phyloP scores from a whole-genome alignment of 1,140 invertebrate genomes.

The Linepithema humile region DNA sequence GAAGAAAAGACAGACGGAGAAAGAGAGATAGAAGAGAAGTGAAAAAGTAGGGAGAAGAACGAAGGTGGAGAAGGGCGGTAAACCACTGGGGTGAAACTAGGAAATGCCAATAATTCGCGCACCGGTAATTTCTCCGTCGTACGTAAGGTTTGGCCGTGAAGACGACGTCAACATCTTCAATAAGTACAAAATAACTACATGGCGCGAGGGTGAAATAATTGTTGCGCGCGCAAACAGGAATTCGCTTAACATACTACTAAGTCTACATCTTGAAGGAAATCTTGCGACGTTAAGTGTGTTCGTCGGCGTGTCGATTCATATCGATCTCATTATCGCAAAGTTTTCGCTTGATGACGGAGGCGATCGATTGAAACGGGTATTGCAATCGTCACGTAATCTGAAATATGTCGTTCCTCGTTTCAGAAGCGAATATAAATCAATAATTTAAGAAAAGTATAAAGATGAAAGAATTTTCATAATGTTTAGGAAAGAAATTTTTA shows the following conservation, averaged over 20 bases:
- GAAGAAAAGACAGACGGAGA: not conserved
- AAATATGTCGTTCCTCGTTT: no score
- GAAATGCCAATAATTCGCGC: slow-evolving; percentile 46
- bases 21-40: not conserved
- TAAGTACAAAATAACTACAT: slow-evolving; percentile 28
- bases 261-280: slow-evolving; percentile 38
- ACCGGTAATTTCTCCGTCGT: slow-evolving; percentile 46
- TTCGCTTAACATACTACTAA: not conserved
- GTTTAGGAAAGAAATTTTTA: not conserved
- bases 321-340: no score
- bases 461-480: not conserved
- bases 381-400: no score
- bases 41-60: not conserved
- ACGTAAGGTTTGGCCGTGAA: slow-evolving; percentile 25
- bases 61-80: not conserved
- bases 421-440: no score
- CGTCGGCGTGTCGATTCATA: no score
- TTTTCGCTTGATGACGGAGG: no score
- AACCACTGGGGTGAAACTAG: slow-evolving; percentile 10
- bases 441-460: not conserved
- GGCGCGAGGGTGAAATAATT: not conserved
- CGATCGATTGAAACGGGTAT: no score
- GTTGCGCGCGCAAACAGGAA: not conserved
- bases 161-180: slow-evolving; percentile 38
- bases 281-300: no score